Evolutionary conservation across 2,113 vertebrate genomes (phyloP), one percentile per base, ranked within the genome.

Genomic region (Bambusicola thoracicus): DNA sequence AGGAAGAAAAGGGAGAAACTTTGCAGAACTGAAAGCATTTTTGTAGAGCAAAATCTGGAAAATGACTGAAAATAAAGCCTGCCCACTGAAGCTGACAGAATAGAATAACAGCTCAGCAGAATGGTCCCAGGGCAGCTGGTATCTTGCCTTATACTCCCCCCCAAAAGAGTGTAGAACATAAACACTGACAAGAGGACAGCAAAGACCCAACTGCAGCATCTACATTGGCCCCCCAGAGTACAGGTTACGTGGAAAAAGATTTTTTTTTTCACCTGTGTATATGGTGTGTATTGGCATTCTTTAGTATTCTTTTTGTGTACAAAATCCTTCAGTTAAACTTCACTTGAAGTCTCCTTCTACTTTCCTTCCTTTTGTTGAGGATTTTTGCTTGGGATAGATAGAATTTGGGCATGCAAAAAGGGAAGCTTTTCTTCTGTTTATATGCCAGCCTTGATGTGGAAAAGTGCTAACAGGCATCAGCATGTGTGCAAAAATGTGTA

Each of bases 1-100:
- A 40, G 59, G 72, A 96, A 85, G 46, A 91, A 80, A 87, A 85
- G 29, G 18, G 30, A 69, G 20, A 90, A 92, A 81, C 15, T 13
- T 92, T 69, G 66, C 80, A 92, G 61, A 75, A 78, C 10, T 8
- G 58, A 55, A 85, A n/a, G 9, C 1, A 44, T 36, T 36, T 91
- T 43, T 62, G 53, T 55, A 91, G 36, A 49, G 18, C 6, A 46
- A 65, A 77, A 80, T 38, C 2, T 1, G 2, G 29, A 87, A 89
- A 66, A 78, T 30, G n/a, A 29, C 46, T 72, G 58, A 80, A 86
- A 12, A 53, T 25, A 34, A 13, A 8, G 11, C 61, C 30, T 68
- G 30, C 16, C 21, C 32, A 67, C 21, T 70, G 30, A 17, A 84
- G 46, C 21, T 75, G 68, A 61, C 24, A 67, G 27, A 34, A 66